Evolutionary conservation across 2,113 vertebrate species (phyloP).

Genomic region (Tychaedon coryphoeus): DNA sequence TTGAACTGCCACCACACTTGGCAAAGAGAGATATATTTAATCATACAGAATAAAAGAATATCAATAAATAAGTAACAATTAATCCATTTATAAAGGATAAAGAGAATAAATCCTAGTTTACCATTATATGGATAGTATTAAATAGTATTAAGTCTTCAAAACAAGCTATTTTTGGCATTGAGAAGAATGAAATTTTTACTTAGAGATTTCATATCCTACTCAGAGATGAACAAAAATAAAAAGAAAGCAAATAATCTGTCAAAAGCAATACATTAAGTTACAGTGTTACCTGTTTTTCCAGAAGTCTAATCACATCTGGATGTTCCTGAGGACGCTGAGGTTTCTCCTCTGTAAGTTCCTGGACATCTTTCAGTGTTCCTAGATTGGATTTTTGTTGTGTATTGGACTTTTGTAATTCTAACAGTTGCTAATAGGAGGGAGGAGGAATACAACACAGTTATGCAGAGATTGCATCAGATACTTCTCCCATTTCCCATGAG

Average conservation of each 20-base stretch:
- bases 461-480: background rate
- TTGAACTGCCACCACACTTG: background rate
- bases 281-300: constrained; percentile 82
- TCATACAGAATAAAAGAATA: background rate
- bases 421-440: constrained; percentile 68
- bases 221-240: background rate
- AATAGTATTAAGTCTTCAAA: background rate
- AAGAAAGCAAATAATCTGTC: background rate
- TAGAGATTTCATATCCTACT: background rate
- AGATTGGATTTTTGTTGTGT: constrained; percentile 73
- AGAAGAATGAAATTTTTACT: background rate
- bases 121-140: background rate
- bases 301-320: constrained; percentile 75
- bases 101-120: background rate
- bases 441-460: background rate
- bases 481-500: background rate
- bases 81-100: background rate
- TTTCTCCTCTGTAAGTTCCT: constrained; percentile 66
- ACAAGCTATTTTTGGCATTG: background rate
- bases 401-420: constrained; percentile 75
- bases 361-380: constrained; percentile 73
- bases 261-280: background rate
- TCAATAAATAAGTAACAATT: background rate
- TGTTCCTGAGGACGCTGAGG: constrained; percentile 67
- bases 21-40: background rate